Evolutionary conservation across 2,113 vertebrate species (phyloP).

Genomic region (Pitta sordida): DNA sequence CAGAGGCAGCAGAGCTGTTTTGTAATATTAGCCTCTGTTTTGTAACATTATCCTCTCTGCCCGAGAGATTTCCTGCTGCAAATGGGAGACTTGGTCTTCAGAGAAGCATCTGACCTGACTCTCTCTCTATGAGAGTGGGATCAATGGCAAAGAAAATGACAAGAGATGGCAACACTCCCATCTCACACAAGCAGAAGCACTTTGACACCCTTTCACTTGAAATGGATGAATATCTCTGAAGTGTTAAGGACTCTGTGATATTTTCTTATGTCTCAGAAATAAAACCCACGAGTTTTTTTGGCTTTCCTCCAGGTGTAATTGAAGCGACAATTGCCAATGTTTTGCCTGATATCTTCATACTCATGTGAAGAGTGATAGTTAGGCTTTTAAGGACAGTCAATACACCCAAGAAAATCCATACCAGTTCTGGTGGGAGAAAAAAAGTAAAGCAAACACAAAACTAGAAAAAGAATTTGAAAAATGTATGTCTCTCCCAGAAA

Average conservation of each 20-base stretch:
- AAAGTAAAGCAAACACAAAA: not conserved
- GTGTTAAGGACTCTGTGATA: not conserved
- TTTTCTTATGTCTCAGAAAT: not conserved
- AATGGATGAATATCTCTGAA: conserved; percentile 44
- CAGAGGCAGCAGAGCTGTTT: conserved; percentile 20
- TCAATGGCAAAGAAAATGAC: conserved; percentile 12
- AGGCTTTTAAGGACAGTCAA: not conserved
- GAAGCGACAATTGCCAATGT: not conserved
- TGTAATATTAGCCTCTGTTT: conserved; percentile 55
- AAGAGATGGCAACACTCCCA: not conserved
- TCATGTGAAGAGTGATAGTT: not conserved
- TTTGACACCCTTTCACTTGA: conserved; percentile 15
- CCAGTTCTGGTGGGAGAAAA: not conserved
- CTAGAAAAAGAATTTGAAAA: not conserved
- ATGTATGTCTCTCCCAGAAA: not conserved
- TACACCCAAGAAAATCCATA: not conserved
- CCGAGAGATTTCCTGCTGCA: not conserved
- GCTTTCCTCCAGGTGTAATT: not conserved
- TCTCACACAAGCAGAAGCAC: not conserved
- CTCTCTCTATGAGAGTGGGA: not conserved
- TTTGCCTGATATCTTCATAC: not conserved
- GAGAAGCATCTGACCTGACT: conserved; percentile 30
- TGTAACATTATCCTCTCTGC: conserved; percentile 34
- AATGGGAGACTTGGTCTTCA: not conserved
- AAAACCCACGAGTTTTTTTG: not conserved